Base-by-base conservation (phyloP, 2,113 vertebrate species). In the Cololabis saira region DNA sequence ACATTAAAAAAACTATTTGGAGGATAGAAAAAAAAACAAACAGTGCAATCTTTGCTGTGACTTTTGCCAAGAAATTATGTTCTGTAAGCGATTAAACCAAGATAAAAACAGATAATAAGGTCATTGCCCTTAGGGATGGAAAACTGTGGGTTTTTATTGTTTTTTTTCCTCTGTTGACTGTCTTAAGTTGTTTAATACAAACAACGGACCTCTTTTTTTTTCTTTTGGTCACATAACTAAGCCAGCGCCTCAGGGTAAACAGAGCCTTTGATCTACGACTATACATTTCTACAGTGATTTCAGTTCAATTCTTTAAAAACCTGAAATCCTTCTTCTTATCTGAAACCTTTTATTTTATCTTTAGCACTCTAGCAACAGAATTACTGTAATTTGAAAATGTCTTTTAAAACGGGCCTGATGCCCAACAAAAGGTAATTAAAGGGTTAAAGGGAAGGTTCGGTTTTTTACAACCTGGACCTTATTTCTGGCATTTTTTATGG, bases 1-100 rank as follows among this genome's bases (percentile, higher is more conserved):
- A 79, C 70, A 75, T 81, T 64, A 56, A 63, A 76, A 52, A 30
- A 45, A 56, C 73, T 75, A 83, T 76, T 76, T 72, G 54, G 33
- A 59, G 40, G 42, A 24, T 4, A 27, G 40, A 33, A 79, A n/a
- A n/a, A n/a, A n/a, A 64, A 83, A 67, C 63, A 56, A 69, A 61
- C 48, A 33, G n/a, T 47, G 22, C 21, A n/a, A 24, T 67, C 18
- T 66, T 41, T 61, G 4, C 19, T 70, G 21, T 21, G 22, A 45
- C 18, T 63, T 61, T 41, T 78, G 49, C 37, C 56, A 37, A 51
- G 43, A 78, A 57, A 88, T 65, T 24, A 51, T 17, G 49, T 72
- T 63, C 18, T 64, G 24, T 6, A 18, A 61, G 62, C 50, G 21
- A 70, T 62, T 53, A 56, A 53, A 62, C 18, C 1, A 17, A 47